These are phyloP conservation scores for Ectropis crepuscularia DNA, from an alignment of 2,888 invertebrate genomes.

Conservation along the genomic window DNA sequence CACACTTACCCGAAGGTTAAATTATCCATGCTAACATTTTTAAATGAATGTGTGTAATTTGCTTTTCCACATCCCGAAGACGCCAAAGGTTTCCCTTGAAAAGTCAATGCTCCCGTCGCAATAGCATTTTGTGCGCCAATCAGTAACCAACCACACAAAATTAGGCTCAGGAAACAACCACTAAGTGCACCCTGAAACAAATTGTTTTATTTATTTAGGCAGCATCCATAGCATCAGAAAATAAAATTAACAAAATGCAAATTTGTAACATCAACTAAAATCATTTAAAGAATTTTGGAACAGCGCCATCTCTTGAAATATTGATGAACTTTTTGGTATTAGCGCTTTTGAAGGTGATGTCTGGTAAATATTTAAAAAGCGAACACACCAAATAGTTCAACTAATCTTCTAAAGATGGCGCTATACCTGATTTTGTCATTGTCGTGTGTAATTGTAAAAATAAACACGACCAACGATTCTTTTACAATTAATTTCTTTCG, in stretches of 20 bases:
- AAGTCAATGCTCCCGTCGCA: slow-evolving; percentile 77
- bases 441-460: too few relatives aligned
- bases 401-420: too few relatives aligned
- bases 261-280: neutral
- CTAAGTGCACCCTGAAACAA: slow-evolving; percentile 80
- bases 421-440: neutral
- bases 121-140: slow-evolving; percentile 80
- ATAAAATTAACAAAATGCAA: too few relatives aligned
- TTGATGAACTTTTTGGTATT: too few relatives aligned
- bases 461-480: too few relatives aligned
- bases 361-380: too few relatives aligned
- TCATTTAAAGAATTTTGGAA: too few relatives aligned
- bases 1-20: slow-evolving; percentile 66
- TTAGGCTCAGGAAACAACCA: slow-evolving; percentile 78
- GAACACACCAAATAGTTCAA: too few relatives aligned
- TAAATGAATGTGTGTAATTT: slow-evolving; percentile 67
- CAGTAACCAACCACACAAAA: slow-evolving; percentile 80
- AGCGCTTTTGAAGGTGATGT: too few relatives aligned
- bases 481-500: too few relatives aligned
- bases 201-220: too few relatives aligned
- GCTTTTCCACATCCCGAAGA: slow-evolving; percentile 74
- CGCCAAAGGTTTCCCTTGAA: slow-evolving; percentile 76
- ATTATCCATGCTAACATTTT: slow-evolving; percentile 57
- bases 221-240: neutral
- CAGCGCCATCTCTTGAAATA: too few relatives aligned